Evolutionary conservation across 2,113 vertebrate species (phyloP).

Genomic region (Sceloporus tristichus): DNA sequence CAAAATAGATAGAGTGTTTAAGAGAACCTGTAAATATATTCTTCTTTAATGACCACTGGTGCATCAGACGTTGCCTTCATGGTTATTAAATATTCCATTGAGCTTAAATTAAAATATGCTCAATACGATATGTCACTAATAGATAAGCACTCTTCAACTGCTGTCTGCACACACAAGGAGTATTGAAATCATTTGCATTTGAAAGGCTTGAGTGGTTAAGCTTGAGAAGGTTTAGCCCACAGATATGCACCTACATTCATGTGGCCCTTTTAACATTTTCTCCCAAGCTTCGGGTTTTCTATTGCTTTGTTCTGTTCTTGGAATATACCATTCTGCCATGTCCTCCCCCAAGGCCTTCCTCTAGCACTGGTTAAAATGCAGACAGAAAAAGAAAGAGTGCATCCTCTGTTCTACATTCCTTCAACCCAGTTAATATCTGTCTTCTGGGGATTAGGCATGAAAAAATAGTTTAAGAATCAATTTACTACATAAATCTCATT

Average conservation of each 20-base stretch:
- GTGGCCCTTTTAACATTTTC: conserved; percentile 68
- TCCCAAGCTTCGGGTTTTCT: conserved; percentile 61
- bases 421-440: conserved; percentile 21
- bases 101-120: conserved; percentile 66
- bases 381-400: conserved; percentile 66
- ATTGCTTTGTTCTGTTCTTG: conserved; percentile 59
- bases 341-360: conserved; percentile 62
- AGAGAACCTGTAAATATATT: conserved; percentile 61
- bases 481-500: conserved; percentile 51
- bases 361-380: conserved; percentile 26
- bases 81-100: conserved; percentile 58
- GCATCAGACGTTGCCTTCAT: conserved; percentile 61
- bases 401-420: conserved; percentile 55
- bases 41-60: conserved; percentile 51
- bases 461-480: conserved; percentile 66
- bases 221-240: conserved; percentile 67
- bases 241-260: conserved; percentile 69
- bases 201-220: conserved; percentile 77
- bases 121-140: conserved; percentile 60
- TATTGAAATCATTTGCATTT: conserved; percentile 79
- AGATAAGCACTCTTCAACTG: conserved; percentile 72
- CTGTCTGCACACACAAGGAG: conserved; percentile 52
- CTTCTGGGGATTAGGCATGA: conserved; percentile 53
- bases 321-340: conserved; percentile 50
- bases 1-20: conserved; percentile 62